Percentiles rank a stretch among this genome's conserved stretches.
These are phyloP conservation scores for Perognathus longimembris DNA, from an alignment of 2,113 vertebrate genomes.

Conservation along the genomic window DNA sequence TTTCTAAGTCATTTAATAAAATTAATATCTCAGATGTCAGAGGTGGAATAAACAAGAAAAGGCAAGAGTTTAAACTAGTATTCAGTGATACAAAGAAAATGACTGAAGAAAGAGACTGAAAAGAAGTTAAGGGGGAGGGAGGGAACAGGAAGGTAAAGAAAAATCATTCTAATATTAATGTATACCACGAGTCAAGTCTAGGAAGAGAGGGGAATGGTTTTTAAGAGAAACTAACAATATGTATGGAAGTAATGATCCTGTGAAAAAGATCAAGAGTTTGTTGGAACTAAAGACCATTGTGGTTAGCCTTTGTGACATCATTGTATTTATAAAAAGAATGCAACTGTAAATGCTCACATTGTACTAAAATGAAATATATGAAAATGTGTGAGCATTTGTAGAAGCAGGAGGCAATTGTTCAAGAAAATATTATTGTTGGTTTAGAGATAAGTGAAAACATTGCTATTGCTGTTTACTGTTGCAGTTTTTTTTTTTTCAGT, in stretches of 20 bases:
- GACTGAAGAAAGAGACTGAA: background rate
- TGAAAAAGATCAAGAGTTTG: background rate
- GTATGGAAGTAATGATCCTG: background rate
- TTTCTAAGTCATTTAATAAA: background rate
- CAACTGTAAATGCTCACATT: background rate
- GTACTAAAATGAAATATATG: background rate
- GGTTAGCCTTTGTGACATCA: background rate
- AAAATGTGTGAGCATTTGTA: background rate
- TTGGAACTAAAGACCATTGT: background rate
- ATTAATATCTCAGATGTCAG: slow-evolving; percentile 12
- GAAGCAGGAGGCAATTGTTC: background rate
- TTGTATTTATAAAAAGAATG: background rate
- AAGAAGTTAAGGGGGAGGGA: background rate
- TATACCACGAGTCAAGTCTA: background rate
- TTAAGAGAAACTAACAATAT: background rate
- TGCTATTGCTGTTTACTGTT: background rate
- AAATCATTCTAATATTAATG: background rate
- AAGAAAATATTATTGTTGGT: background rate
- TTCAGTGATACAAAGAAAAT: background rate
- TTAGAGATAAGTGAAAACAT: background rate
- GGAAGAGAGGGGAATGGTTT: background rate
- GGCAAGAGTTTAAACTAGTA: background rate
- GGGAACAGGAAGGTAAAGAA: background rate
- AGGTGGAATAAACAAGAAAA: background rate
- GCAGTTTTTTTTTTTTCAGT: background rate